phyloP scores from a whole-genome alignment of 1,140 invertebrate genomes.

The Sitobion miscanthi region DNA sequence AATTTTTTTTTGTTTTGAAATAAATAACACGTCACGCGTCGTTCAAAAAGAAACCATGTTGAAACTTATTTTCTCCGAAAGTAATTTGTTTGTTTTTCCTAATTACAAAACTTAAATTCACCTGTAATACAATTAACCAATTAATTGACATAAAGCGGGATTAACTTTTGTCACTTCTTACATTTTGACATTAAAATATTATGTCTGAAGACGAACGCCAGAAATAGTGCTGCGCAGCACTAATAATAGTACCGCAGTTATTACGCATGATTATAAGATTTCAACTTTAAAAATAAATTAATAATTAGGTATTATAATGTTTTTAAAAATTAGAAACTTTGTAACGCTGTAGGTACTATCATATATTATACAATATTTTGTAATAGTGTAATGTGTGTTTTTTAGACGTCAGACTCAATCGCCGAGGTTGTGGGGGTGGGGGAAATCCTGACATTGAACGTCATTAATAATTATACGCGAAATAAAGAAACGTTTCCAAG shows the following conservation, averaged over 20 bases:
- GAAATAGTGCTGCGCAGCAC: not conserved
- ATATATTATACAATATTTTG: not conserved
- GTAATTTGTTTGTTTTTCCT: not conserved
- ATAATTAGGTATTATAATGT: not conserved
- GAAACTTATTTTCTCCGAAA: not conserved
- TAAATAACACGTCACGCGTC: not conserved
- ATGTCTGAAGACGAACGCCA: not conserved
- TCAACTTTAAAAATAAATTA: conserved; percentile 13
- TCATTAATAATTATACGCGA: not conserved
- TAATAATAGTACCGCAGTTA: not conserved
- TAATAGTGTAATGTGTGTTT: not conserved
- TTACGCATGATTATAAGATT: not conserved
- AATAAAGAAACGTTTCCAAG: not conserved
- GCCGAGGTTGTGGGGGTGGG: not conserved
- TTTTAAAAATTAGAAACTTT: not conserved
- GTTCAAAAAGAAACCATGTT: not conserved
- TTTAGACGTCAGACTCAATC: not conserved
- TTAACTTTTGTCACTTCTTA: not conserved
- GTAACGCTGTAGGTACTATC: not conserved
- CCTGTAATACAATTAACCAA: not conserved
- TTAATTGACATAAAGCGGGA: not conserved
- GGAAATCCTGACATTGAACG: not conserved
- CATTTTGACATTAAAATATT: not conserved
- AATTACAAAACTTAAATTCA: not conserved
- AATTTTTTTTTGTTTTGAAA: not conserved